Conservation (phyloP, 2,888 invertebrate species). For the Drosophila differens region DNA sequence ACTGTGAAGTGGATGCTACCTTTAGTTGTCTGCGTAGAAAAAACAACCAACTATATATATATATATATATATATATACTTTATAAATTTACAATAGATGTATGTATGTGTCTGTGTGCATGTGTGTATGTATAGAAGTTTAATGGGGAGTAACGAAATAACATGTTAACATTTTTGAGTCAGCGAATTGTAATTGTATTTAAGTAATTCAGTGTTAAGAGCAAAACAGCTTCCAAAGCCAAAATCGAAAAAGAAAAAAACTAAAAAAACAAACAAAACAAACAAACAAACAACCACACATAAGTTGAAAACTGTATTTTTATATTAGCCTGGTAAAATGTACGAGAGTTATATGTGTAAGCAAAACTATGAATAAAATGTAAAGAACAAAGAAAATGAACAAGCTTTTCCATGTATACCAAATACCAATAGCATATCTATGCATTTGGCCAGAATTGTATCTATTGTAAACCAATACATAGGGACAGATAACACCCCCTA, state of each 20-base stretch:
- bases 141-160: slow-evolving; percentile 13
- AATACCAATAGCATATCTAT: slow-evolving; percentile 16
- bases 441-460: not conserved
- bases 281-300: slow-evolving; percentile 19
- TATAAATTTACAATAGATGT: slow-evolving; percentile 15
- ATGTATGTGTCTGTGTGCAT: slow-evolving; percentile 21
- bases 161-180: slow-evolving; percentile 60
- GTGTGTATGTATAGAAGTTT: not conserved
- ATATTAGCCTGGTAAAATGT: slow-evolving; percentile 68
- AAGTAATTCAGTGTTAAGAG: slow-evolving; percentile 53
- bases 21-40: slow-evolving; percentile 33
- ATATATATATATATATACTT: slow-evolving; percentile 19
- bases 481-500: slow-evolving; percentile 14
- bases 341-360: slow-evolving; percentile 64
- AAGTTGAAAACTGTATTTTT: slow-evolving; percentile 74
- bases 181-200: slow-evolving; percentile 53
- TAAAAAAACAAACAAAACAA: not conserved
- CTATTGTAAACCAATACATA: slow-evolving; percentile 31
- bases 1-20: slow-evolving; percentile 17
- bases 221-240: slow-evolving; percentile 73
- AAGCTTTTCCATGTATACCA: not conserved
- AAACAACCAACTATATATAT: slow-evolving; percentile 6
- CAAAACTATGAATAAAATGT: slow-evolving; percentile 55
- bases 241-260: slow-evolving; percentile 16
- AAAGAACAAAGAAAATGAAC: slow-evolving; percentile 39